A percentile compares a stretch with the other conserved stretches of the same genome.
Conservation (phyloP, 2,797 vertebrate genomes). For the Sandelia bainsii region DNA sequence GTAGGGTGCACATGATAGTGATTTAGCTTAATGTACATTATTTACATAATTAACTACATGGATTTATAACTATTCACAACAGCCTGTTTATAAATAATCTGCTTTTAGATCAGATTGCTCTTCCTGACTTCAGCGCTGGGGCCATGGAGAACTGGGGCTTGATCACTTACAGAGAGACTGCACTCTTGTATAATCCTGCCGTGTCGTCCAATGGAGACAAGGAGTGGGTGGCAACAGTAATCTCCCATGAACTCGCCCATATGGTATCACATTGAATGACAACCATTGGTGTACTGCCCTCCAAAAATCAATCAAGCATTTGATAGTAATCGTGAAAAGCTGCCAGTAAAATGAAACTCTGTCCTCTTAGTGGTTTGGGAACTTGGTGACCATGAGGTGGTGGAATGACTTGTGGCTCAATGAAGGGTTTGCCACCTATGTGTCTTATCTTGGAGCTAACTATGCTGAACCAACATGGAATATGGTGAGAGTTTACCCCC, state of each 20-base stretch:
- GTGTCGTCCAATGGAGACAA: constrained; percentile 90
- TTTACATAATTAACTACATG: not conserved
- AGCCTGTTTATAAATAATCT: not conserved
- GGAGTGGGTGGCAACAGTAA: constrained; percentile 87
- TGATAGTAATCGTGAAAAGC: not conserved
- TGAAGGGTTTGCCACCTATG: constrained; percentile 94
- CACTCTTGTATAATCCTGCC: constrained; percentile 79
- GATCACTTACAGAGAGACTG: constrained; percentile 92
- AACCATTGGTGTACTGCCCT: not conserved
- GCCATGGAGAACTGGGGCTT: constrained; percentile 99
- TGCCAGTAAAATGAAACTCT: constrained; percentile 22
- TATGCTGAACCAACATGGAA: constrained; percentile 81
- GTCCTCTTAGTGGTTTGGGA: constrained; percentile 94
- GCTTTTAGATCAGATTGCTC: constrained; percentile 89
- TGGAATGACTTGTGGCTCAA: constrained; percentile 98
- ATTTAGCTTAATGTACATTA: not conserved
- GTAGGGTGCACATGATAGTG: constrained; percentile 69
- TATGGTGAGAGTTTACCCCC: constrained; percentile 79
- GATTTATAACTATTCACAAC: not conserved
- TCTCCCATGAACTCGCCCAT: constrained; percentile 93
- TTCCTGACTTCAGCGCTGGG: constrained; percentile 91
- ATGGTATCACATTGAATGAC: constrained; percentile 82
- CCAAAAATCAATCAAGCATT: not conserved
- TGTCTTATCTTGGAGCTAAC: constrained; percentile 90
- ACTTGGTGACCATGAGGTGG: constrained; percentile 93